Conservation (phyloP, 2,113 vertebrate species). For the Orcinus orca region DNA sequence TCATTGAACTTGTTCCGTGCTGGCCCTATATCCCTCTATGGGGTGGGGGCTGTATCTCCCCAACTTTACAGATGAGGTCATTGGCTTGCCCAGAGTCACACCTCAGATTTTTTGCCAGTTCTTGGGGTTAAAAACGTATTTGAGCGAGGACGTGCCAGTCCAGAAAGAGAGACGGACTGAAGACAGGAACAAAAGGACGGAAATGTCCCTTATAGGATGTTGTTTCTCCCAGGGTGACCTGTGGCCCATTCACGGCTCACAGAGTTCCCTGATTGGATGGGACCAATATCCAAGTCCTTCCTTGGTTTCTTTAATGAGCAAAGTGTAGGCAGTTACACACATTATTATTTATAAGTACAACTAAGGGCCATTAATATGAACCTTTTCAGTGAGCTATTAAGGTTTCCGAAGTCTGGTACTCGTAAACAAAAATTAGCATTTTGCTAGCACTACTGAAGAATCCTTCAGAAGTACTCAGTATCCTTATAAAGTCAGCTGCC, state of each 20-base stretch:
- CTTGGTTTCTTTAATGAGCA: neutral
- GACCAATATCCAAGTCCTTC: neutral
- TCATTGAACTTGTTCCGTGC: too few species aligned
- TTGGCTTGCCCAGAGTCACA: neutral
- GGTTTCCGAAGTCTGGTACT: neutral
- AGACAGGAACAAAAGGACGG: neutral
- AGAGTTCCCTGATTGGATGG: neutral
- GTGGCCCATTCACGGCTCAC: accelerated
- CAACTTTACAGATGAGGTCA: neutral
- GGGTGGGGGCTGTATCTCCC: neutral
- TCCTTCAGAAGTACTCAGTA: neutral
- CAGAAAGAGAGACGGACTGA: neutral
- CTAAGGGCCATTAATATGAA: neutral
- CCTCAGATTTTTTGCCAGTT: neutral
- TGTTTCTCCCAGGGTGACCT: neutral
- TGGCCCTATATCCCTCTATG: too few species aligned
- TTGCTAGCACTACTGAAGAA: neutral
- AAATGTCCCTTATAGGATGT: neutral
- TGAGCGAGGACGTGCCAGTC: neutral
- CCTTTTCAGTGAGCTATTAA: neutral
- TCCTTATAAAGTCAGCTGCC: neutral
- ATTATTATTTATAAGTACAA: neutral
- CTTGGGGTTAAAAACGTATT: neutral
- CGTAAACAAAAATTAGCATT: neutral
- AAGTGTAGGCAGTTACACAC: neutral